Evolutionary conservation across 1,140 invertebrate genomes (phyloP).

Genomic region (Leptinotarsa undecemlineata): DNA sequence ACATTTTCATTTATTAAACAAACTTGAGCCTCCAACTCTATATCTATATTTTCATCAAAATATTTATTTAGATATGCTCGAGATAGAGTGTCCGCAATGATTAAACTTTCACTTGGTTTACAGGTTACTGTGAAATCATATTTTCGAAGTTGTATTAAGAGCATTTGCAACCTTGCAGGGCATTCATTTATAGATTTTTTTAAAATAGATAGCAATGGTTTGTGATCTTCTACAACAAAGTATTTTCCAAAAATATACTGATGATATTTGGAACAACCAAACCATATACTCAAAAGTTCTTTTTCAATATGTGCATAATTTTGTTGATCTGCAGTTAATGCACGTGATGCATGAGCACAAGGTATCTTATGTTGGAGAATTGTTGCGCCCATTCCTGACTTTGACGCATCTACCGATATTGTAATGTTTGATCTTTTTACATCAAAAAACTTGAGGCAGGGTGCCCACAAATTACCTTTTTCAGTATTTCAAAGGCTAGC

Average conservation of each 20-base stretch:
- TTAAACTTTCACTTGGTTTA: not conserved
- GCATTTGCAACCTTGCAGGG: not conserved
- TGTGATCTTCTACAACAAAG: conserved; percentile 45
- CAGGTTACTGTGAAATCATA: not conserved
- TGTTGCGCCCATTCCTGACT: conserved; percentile 49
- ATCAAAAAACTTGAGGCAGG: conserved; percentile 42
- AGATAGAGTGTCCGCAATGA: not conserved
- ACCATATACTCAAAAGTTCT: not conserved
- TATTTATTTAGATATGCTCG: not conserved
- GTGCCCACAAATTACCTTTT: conserved; percentile 42
- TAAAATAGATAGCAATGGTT: conserved; percentile 46
- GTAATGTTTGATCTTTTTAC: conserved; percentile 29
- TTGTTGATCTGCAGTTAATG: conserved; percentile 53
- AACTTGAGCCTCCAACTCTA: not conserved
- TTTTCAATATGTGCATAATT: conserved; percentile 7
- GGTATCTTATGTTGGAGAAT: conserved; percentile 51
- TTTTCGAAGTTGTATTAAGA: not conserved
- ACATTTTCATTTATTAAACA: not conserved
- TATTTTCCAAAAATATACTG: conserved; percentile 47
- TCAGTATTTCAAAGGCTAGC: conserved; percentile 40
- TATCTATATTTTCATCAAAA: not conserved
- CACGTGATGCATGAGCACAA: conserved; percentile 50
- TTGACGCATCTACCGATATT: conserved; percentile 49
- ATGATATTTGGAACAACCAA: conserved; percentile 29
- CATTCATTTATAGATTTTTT: conserved; percentile 37